Base-by-base conservation (phyloP, 2,113 vertebrate genomes). In the Amphiprion ocellaris region DNA sequence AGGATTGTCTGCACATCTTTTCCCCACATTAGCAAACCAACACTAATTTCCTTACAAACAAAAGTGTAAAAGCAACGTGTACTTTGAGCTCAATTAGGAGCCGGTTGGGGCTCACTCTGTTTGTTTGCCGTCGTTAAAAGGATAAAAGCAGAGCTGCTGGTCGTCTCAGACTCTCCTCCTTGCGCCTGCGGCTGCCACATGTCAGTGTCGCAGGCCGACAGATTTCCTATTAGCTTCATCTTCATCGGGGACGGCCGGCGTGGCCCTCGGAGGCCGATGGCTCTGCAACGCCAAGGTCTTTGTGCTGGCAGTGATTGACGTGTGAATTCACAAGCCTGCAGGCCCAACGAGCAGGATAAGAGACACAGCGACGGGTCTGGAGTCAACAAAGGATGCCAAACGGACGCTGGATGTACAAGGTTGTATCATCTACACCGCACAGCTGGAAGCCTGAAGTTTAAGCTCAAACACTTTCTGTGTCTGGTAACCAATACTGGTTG, bases 171-270 rank as follows among this genome's bases (percentile, higher is more conserved):
- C 44, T 56, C 49, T 46, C 44, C 71, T 83, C 24, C 0, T 16
- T 30, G 37, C 4, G 79, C 85, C 79, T 19, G 72, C n/a, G 46
- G 80, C 85, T 61, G 73, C 74, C 37, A 21, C 63, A 47, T 37
- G 77, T 82, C 83, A 71, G 61, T 58, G 85, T 85, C 82, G 52
- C 65, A 75, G 67, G 60, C 78, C 71, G 47, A 84, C 54, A 74
- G 81, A 86, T 86, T 84, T 90, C 69, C 74, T 17, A 79, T 87
- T 80, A 80, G 75, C 76, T 83, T 50, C 53, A 28, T 85, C 69
- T 87, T 83, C 85, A 75, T 87, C 62, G 71, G 84, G 76, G 79
- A 81, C 44, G 41, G 49, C 53, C 37, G 37, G 16, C 14, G 8
- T 0, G 63, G 72, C 71, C 78, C 74, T 84, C 21, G 10, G 81